Percentiles rank a stretch among this genome's conserved stretches.
Conservation (phyloP, 2,888 invertebrate species). For the Eumerus sabulonum region DNA sequence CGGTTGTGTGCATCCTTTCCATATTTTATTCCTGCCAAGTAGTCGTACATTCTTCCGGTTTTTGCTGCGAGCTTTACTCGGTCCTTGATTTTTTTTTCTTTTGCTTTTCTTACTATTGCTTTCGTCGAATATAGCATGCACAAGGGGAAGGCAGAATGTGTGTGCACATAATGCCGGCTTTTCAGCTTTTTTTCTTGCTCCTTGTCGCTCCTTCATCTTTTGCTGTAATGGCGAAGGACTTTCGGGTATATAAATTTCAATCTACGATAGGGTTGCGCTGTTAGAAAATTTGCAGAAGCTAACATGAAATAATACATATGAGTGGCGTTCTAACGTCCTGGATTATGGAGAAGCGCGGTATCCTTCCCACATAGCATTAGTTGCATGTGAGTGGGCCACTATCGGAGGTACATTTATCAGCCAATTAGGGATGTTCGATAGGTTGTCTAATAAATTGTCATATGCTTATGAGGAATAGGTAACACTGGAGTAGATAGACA, state of each 20-base stretch:
- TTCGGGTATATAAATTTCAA: constrained; percentile 54
- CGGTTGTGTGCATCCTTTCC: constrained; percentile 34
- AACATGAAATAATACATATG: constrained; percentile 13
- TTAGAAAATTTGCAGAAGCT: constrained; percentile 28
- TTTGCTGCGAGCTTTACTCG: constrained; percentile 1
- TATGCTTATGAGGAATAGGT: not conserved
- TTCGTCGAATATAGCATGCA: not conserved
- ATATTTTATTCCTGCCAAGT: constrained; percentile 8
- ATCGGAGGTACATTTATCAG: constrained; percentile 49
- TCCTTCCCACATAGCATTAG: not conserved
- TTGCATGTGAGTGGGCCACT: constrained; percentile 1
- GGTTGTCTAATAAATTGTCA: constrained; percentile 46
- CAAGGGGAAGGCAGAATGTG: not conserved
- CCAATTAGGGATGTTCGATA: constrained; percentile 59
- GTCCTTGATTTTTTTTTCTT: not conserved
- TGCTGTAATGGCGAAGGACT: constrained; percentile 31
- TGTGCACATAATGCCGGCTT: constrained; percentile 11
- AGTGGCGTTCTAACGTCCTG: not conserved
- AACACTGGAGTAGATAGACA: not conserved
- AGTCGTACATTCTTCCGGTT: not conserved
- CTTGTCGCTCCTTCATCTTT: constrained; percentile 1
- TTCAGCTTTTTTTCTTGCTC: not conserved
- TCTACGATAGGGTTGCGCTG: constrained; percentile 22
- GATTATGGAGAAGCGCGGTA: not conserved
- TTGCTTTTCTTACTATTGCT: not conserved